phyloP scores from a whole-genome alignment of 2,113 vertebrate species.

The Leucosticte australis region DNA sequence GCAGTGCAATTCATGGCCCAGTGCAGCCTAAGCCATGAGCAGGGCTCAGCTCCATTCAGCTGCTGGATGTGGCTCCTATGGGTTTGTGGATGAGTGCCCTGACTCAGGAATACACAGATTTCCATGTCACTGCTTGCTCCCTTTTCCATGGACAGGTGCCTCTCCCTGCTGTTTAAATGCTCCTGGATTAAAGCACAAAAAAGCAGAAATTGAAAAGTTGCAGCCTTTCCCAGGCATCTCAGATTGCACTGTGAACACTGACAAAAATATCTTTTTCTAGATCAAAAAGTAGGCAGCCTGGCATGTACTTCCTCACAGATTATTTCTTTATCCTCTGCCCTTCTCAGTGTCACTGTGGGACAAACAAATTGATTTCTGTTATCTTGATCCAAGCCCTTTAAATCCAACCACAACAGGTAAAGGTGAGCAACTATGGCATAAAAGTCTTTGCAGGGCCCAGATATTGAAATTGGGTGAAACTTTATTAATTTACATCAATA shows the following conservation, averaged over 20 bases:
- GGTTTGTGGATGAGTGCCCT: not conserved
- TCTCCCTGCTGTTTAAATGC: not conserved
- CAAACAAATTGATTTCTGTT: not conserved
- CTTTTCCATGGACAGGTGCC: not conserved
- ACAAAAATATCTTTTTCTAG: not conserved
- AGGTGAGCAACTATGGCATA: not conserved
- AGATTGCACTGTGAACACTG: not conserved
- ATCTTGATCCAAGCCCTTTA: not conserved
- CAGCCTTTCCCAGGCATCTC: not conserved
- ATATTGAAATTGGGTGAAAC: not conserved
- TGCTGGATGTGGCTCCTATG: not conserved
- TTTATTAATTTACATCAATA: not conserved
- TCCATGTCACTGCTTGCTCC: not conserved
- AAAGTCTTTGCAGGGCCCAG: not conserved
- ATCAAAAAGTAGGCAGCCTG: not conserved
- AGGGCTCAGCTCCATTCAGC: not conserved
- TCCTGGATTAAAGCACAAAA: not conserved
- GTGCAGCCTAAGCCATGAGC: not conserved
- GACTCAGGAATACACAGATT: not conserved
- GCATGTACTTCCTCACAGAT: not conserved
- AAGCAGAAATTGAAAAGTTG: not conserved
- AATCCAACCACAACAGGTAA: not conserved
- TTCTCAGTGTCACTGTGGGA: not conserved
- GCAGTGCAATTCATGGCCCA: not conserved
- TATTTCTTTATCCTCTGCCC: conserved; percentile 14